A percentile compares a stretch with the other conserved stretches of the same genome.
These are phyloP conservation scores for Incurvaria masculella DNA, from an alignment of 2,888 invertebrate genomes.

Conservation along the genomic window DNA sequence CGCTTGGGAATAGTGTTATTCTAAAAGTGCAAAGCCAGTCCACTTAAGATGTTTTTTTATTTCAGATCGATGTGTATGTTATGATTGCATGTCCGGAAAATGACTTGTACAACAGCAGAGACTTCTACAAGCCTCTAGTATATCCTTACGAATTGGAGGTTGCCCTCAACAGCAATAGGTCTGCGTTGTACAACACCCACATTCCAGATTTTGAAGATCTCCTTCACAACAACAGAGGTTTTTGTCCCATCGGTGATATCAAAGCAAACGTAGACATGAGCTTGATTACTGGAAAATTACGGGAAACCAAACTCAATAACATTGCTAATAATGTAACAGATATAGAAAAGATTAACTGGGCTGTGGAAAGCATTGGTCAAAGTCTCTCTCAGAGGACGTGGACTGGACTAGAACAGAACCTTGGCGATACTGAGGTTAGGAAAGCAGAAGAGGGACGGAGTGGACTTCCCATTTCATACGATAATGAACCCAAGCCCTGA, in stretches of 20 bases:
- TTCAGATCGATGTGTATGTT: constrained; percentile 86
- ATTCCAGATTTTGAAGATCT: constrained; percentile 74
- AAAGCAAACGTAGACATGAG: constrained; percentile 63
- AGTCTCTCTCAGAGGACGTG: constrained; percentile 70
- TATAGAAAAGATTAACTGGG: constrained; percentile 48
- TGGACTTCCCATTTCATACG: constrained; percentile 73
- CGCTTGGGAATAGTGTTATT: too few species aligned
- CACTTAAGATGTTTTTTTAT: too few species aligned
- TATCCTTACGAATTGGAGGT: constrained; percentile 92
- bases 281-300: constrained; percentile 68
- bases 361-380: constrained; percentile 58
- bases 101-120: constrained; percentile 75
- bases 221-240: constrained; percentile 59
- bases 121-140: constrained; percentile 87
- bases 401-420: constrained; percentile 81
- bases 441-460: constrained; percentile 66
- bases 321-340: constrained; percentile 23
- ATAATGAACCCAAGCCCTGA: constrained; percentile 51
- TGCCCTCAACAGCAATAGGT: constrained; percentile 62
- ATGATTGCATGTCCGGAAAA: constrained; percentile 91
- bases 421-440: constrained; percentile 70
- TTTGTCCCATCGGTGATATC: constrained; percentile 40
- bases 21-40: too few species aligned
- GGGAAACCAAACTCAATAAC: constrained; percentile 41
- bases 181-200: constrained; percentile 55